phyloP scores from a whole-genome alignment of 1,140 invertebrate species.

The Tyrophagus putrescentiae region DNA sequence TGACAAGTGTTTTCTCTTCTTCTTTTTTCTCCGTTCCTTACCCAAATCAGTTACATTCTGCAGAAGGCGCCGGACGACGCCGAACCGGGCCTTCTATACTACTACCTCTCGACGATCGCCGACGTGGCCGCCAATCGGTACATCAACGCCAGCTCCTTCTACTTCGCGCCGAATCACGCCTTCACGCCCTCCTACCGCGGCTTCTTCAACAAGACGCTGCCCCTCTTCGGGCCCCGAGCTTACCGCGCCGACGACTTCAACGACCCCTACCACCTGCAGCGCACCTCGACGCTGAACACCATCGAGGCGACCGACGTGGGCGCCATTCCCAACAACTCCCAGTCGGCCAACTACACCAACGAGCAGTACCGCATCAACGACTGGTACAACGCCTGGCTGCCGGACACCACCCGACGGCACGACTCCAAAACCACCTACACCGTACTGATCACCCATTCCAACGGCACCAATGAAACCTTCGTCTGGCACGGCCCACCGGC shows the following conservation, averaged over 20 bases:
- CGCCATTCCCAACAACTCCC: conserved; percentile 53
- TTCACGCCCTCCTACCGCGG: conserved; percentile 86
- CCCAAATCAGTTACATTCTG: conserved; percentile 65
- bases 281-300: conserved; percentile 81
- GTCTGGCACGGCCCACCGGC: conserved; percentile 83
- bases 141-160: conserved; percentile 82
- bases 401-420: conserved; percentile 56
- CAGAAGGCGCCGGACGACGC: conserved; percentile 71
- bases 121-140: conserved; percentile 82
- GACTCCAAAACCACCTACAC: conserved; percentile 78
- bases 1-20: neutral
- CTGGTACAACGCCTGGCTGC: conserved; percentile 69
- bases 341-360: conserved; percentile 70
- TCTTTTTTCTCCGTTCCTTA: neutral
- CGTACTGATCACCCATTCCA: conserved; percentile 69
- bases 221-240: conserved; percentile 81
- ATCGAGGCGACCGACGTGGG: conserved; percentile 50
- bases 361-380: conserved; percentile 82
- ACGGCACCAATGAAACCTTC: conserved; percentile 86
- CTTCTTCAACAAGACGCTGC: conserved; percentile 92
- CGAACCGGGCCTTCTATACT: conserved; percentile 96
- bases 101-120: conserved; percentile 81
- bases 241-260: conserved; percentile 73
- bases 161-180: conserved; percentile 83
- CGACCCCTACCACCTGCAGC: conserved; percentile 76